phyloP scores from a whole-genome alignment of 92 coral and sea anemone genomes.

The Zoanthus solanderi region DNA sequence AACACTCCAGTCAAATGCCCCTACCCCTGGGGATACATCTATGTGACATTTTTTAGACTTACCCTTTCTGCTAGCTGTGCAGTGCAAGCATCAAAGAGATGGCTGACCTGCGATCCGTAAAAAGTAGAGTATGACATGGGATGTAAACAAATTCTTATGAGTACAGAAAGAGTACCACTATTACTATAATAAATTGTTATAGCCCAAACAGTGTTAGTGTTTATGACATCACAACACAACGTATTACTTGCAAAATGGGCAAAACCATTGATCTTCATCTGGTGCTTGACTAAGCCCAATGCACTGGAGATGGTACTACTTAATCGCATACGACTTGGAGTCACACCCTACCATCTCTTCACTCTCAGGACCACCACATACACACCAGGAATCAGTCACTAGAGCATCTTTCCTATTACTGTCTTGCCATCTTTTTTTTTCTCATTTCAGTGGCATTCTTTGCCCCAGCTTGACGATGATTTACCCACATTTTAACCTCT shows the following conservation, averaged over 20 bases:
- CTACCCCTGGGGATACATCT: too few relatives aligned
- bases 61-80: too few relatives aligned
- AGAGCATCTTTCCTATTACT: slow-evolving; percentile 2
- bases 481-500: slow-evolving; percentile 12
- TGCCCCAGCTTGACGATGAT: slow-evolving; percentile 24
- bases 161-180: too few relatives aligned
- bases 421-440: neutral
- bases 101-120: too few relatives aligned
- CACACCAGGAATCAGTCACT: slow-evolving; percentile 63
- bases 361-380: slow-evolving; percentile 68
- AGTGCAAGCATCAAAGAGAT: too few relatives aligned
- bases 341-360: slow-evolving; percentile 62
- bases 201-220: too few relatives aligned
- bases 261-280: slow-evolving; percentile 16
- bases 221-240: too few relatives aligned
- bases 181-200: too few relatives aligned
- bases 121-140: too few relatives aligned
- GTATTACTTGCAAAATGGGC: slow-evolving; percentile 3
- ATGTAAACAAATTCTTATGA: too few relatives aligned
- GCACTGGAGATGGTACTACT: slow-evolving; percentile 12
- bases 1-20: too few relatives aligned
- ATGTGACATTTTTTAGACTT: too few relatives aligned
- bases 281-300: slow-evolving; percentile 29
- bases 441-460: slow-evolving; percentile 48
- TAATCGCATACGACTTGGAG: slow-evolving; percentile 5